Evolutionary conservation across 2,888 invertebrate species (phyloP).

Genomic region (Blera fallax): DNA sequence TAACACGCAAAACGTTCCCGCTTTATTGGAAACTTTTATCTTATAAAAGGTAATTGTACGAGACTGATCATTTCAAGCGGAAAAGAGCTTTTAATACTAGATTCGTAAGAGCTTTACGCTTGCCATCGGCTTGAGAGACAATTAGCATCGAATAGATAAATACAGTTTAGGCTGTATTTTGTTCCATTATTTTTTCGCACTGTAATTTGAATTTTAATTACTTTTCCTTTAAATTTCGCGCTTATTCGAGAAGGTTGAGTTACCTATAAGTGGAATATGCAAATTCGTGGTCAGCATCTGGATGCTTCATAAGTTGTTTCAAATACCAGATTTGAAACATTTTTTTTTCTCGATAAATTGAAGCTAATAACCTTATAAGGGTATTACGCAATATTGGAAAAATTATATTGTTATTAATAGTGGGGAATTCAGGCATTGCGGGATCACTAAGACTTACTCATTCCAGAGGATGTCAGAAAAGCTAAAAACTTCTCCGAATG

Average conservation of each 20-base stretch:
- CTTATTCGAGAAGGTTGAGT: not conserved
- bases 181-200: not conserved
- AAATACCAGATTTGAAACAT: too few species aligned
- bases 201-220: not conserved
- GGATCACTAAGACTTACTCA: too few species aligned
- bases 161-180: not conserved
- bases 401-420: too few species aligned
- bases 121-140: not conserved
- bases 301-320: too few species aligned
- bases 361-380: too few species aligned
- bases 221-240: not conserved
- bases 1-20: not conserved
- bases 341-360: too few species aligned
- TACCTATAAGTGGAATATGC: not conserved
- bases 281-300: too few species aligned
- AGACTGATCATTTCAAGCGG: not conserved
- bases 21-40: not conserved
- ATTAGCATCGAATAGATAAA: not conserved
- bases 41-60: not conserved
- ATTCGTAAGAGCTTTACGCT: not conserved
- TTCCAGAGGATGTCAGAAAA: too few species aligned
- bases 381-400: too few species aligned
- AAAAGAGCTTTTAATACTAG: conserved; percentile 6
- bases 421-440: too few species aligned
- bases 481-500: too few species aligned